A percentile compares a stretch with the other conserved stretches of the same genome.
Evolutionary conservation across 2,888 invertebrate genomes (phyloP).

Genomic region (Sinopyrophorus schimmeli): DNA sequence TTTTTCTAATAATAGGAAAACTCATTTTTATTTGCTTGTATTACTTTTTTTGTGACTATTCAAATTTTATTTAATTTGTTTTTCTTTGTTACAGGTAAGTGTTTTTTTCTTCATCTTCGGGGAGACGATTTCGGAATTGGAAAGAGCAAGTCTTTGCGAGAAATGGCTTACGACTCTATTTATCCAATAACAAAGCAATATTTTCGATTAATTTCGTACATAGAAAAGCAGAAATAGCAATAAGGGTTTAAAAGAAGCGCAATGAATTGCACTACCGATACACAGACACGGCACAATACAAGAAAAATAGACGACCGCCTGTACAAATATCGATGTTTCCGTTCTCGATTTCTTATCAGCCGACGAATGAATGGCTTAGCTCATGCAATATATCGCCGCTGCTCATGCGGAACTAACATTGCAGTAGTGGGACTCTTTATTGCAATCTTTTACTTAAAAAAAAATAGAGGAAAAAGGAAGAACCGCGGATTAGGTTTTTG

Average conservation of each 20-base stretch:
- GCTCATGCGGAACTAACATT: conserved; percentile 41
- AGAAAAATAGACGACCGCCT: conserved; percentile 33
- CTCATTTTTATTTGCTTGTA: too few species aligned
- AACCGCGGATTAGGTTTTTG: conserved; percentile 19
- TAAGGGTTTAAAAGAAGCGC: conserved; percentile 26
- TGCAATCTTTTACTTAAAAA: conserved; percentile 22
- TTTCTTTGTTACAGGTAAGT: too few species aligned
- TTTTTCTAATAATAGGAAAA: too few species aligned
- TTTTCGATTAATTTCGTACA: conserved; percentile 30
- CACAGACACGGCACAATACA: conserved; percentile 29
- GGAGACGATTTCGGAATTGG: background rate
- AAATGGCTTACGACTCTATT: too few species aligned
- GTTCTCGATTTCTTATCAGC: conserved; percentile 43
- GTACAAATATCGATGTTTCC: conserved; percentile 41
- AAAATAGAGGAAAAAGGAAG: too few species aligned
- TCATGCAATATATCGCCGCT: conserved; percentile 42
- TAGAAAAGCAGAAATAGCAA: conserved; percentile 23
- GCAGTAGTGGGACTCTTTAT: conserved; percentile 32
- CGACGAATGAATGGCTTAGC: conserved; percentile 43
- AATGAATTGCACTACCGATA: conserved; percentile 30
- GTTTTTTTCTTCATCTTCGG: too few species aligned
- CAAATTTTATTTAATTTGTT: too few species aligned
- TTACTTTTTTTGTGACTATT: too few species aligned
- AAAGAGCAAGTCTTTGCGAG: background rate
- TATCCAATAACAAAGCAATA: conserved; percentile 24